A percentile compares a stretch with the other conserved stretches of the same genome.
Conservation (phyloP, 92 coral and sea anemone species). For the Meandrina meandrites region DNA sequence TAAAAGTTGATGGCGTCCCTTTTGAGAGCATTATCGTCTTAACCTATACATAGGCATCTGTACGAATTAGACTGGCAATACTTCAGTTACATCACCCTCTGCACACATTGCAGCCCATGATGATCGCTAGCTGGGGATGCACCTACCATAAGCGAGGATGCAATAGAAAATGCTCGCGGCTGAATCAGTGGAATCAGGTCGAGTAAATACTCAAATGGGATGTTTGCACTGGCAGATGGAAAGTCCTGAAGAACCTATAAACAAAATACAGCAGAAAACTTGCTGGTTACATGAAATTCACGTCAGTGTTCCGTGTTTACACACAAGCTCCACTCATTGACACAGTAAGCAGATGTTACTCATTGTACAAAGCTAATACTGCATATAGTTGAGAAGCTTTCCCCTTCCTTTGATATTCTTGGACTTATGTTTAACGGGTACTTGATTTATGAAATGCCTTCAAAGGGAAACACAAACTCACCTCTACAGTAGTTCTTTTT, state of each 20-base stretch:
- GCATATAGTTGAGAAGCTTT: background rate
- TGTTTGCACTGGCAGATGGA: conserved; percentile 83
- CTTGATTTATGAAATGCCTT: background rate
- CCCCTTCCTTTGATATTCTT: background rate
- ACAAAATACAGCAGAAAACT: background rate
- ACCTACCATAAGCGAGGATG: conserved; percentile 84
- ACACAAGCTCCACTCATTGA: background rate
- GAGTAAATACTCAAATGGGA: conserved; percentile 85
- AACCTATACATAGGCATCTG: background rate
- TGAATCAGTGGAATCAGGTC: conserved; percentile 91
- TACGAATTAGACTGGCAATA: background rate
- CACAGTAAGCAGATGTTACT: background rate
- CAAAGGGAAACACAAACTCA: background rate
- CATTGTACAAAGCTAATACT: background rate
- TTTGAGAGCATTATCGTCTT: too few relatives aligned
- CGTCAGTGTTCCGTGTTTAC: too few relatives aligned
- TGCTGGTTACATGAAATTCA: too few relatives aligned
- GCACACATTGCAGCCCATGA: background rate
- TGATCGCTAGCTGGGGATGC: background rate
- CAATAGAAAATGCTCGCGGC: conserved; percentile 97
- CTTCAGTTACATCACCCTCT: background rate
- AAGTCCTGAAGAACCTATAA: conserved; percentile 88
- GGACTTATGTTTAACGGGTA: background rate
- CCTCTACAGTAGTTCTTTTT: conserved; percentile 85
- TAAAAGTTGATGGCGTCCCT: too few relatives aligned